These are phyloP conservation scores for Hoplostethus mediterraneus DNA, from an alignment of 2,797 vertebrate genomes.

Conservation along the genomic window DNA sequence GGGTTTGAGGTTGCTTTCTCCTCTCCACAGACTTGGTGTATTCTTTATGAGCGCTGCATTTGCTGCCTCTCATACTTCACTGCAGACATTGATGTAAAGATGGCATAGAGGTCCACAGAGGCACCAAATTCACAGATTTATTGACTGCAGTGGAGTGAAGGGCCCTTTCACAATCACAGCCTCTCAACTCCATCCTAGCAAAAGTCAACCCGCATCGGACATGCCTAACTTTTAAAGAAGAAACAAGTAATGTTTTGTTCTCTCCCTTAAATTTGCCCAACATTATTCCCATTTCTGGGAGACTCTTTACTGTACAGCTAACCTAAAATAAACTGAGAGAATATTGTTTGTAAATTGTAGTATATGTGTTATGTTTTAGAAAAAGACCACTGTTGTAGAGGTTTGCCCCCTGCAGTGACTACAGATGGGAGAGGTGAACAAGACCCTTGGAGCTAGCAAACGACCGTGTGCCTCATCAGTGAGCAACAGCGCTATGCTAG, in stretches of 20 bases:
- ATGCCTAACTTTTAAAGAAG: constrained; percentile 6
- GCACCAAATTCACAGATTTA: constrained; percentile 37
- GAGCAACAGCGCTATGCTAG: not conserved
- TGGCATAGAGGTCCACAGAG: constrained; percentile 13
- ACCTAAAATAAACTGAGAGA: not conserved
- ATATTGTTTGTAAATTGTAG: no score
- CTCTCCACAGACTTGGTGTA: constrained; percentile 16
- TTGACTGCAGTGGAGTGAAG: constrained; percentile 36
- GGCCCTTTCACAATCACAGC: constrained; percentile 23
- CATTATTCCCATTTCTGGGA: not conserved
- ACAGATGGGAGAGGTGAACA: not conserved
- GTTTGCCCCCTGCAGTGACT: not conserved
- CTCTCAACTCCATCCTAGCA: constrained; percentile 29
- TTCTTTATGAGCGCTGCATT: constrained; percentile 40
- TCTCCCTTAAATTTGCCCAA: no score
- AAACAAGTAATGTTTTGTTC: constrained; percentile 3
- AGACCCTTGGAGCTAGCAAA: not conserved
- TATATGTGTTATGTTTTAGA: not conserved
- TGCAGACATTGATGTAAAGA: constrained; percentile 46
- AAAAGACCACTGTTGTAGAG: not conserved
- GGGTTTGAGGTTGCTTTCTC: constrained; percentile 8
- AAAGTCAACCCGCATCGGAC: constrained; percentile 1
- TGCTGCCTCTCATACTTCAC: constrained; percentile 32
- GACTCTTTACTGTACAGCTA: not conserved
- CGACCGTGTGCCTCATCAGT: not conserved